Base-by-base conservation (phyloP, 2,888 invertebrate species). In the Scaptomyza flava region DNA sequence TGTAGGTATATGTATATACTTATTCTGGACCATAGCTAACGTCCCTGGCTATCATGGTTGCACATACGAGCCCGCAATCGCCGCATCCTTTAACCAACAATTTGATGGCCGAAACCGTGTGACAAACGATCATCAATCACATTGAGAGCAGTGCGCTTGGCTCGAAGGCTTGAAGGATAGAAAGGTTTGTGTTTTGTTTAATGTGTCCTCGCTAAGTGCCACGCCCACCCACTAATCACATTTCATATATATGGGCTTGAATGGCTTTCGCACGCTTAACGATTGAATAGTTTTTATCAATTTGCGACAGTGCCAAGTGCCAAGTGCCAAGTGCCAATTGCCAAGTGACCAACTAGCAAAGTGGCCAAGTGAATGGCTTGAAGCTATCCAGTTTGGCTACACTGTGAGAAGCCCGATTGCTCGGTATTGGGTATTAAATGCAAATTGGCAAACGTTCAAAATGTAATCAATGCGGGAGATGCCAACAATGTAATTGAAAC, bases 41-140 rank as follows among this genome's bases (percentile, higher is more conserved):
- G 33, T 42, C 48, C 41, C 47, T 11, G 11, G 8, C 59, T 17
- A 27, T n/a, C 41, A 23, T 23, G 46, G 20, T 30, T 43, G 6
- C 12, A 14, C 64, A 68, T 72, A 73, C 62, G 75, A 67, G 54
- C 50, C 59, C 53, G 59, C 61, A 64, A 48, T 38, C 46, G 68
- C 48, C 78, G 79, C 85, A 82, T 87, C 82, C 87, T 87, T 87
- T 81, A 56, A 51, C 66, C 43, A 77, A 87, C 41, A 41, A 17
- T 87, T 72, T 77, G 85, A 82, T 82, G 73, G 62, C 50, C 66
- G 51, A 14, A 61, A 61, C 77, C 71, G 67, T 79, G 75, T 87
- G 87, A 89, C 85, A 87, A 88, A 87, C 66, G 79, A 79, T 85
- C 89, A 85, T 88, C 89, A 89, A 85, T 85, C 89, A 84, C 70